Conservation (phyloP, 2,888 invertebrate genomes). For the Abrostola triplasia region DNA sequence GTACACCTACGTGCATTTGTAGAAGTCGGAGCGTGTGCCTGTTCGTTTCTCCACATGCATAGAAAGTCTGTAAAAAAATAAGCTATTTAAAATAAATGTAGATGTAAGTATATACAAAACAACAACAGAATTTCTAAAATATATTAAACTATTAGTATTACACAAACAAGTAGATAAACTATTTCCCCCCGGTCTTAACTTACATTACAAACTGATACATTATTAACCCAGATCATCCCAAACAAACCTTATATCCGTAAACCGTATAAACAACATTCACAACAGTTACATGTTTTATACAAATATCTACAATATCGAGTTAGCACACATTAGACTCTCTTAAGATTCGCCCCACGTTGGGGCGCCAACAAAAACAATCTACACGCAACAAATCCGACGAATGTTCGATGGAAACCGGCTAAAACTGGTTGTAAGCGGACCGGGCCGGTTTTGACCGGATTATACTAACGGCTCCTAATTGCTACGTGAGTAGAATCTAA, state of each 20-base stretch:
- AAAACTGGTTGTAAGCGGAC: slow-evolving; percentile 59
- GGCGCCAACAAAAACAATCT: slow-evolving; percentile 69
- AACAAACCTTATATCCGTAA: slow-evolving; percentile 27
- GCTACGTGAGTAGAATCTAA: slow-evolving; percentile 79
- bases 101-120: no score
- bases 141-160: neutral
- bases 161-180: slow-evolving; percentile 2
- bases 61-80: no score
- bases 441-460: slow-evolving; percentile 62
- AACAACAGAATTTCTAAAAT: no score
- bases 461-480: slow-evolving; percentile 80
- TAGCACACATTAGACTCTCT: slow-evolving; percentile 57
- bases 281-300: slow-evolving; percentile 52
- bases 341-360: slow-evolving; percentile 69
- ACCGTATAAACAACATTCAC: slow-evolving; percentile 47
- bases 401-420: slow-evolving; percentile 61
- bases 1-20: no score
- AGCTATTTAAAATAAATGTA: no score
- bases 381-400: slow-evolving; percentile 81
- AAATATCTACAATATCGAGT: slow-evolving; percentile 55
- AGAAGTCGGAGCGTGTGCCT: no score
- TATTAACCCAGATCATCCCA: slow-evolving; percentile 44
- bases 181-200: neutral
- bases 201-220: slow-evolving; percentile 14
- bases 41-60: no score